Base-by-base conservation (phyloP, 2,113 vertebrate species). In the Lagopus leucura region DNA sequence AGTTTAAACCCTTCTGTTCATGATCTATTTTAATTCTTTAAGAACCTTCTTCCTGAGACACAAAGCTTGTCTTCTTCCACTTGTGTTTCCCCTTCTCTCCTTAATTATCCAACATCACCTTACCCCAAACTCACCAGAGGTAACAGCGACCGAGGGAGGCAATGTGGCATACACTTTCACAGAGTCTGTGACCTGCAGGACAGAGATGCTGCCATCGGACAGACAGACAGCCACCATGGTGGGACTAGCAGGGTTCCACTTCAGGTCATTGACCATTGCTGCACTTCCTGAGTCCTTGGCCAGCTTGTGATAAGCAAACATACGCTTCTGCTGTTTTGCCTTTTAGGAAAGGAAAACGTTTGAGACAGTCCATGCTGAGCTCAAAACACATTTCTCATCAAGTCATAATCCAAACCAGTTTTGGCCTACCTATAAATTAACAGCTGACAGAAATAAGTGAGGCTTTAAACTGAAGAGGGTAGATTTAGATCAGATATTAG, bases 161-260 rank as follows among this genome's bases (percentile, higher is more conserved):
- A 99, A 98, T 0, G 97, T 93, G 14, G 98, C 98, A 17, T 97
- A 97, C 21, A 98, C 95, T 70, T 96, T 98, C 47, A 98, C 98
- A 1, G 77, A n/a, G 10, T 98, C 98, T 1, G 97, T 97, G 66
- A 99, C 98, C 48, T 99, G 98, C 83, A 99, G 95, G 82, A 99
- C 98, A 60, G 98, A 97, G 89, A 99, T 98, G 58, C 98, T 98
- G 92, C 99, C 99, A 8, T 99, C 98, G 0, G 98, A 98, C 86
- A 99, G 95, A 74, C 99, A 99, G 74, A 97, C 47, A 1, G 99
- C 99, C 96, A 99, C 94, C 97, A 98, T 97, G 55, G 98, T 94
- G 0, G 97, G 89, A 8, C 96, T 98, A 0, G 92, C 92, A 0
- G 99, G 99, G 95, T 99, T 99, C 99, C 99, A 99, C 88, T 99